phyloP scores from a whole-genome alignment of 2,113 vertebrate species.

The Chloropsis hardwickii region DNA sequence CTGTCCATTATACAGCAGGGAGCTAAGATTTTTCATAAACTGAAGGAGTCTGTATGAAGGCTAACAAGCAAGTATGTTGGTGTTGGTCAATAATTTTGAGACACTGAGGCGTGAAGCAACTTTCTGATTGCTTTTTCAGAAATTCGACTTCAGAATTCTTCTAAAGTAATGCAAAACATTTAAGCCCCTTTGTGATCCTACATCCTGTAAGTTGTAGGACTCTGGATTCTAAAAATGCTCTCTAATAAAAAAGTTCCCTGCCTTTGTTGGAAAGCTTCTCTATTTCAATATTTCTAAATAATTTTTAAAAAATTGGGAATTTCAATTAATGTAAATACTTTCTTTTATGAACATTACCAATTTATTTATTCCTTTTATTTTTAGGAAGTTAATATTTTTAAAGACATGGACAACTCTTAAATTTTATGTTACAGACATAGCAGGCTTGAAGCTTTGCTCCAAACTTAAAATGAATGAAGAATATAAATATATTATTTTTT shows the following conservation, averaged over 20 bases:
- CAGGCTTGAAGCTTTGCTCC: neutral
- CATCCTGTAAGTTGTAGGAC: neutral
- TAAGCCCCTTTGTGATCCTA: neutral
- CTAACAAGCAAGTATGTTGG: neutral
- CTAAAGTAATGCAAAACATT: neutral
- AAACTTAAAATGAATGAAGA: neutral
- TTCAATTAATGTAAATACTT: neutral
- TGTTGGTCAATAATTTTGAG: neutral
- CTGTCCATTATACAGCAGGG: neutral
- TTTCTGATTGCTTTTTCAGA: neutral
- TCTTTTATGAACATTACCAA: neutral
- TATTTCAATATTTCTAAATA: neutral
- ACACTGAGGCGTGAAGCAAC: neutral
- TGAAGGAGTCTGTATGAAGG: neutral
- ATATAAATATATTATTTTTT: fast-evolving
- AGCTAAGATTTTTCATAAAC: neutral
- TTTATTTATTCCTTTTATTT: neutral
- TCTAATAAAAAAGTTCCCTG: neutral
- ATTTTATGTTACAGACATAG: neutral
- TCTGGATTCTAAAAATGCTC: neutral
- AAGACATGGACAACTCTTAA: neutral
- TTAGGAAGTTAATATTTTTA: neutral
- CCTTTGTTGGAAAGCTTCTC: neutral
- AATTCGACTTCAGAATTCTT: neutral
- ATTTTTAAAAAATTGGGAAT: neutral